Base-by-base conservation (phyloP, 2,113 vertebrate species). In the Thunnus thynnus region DNA sequence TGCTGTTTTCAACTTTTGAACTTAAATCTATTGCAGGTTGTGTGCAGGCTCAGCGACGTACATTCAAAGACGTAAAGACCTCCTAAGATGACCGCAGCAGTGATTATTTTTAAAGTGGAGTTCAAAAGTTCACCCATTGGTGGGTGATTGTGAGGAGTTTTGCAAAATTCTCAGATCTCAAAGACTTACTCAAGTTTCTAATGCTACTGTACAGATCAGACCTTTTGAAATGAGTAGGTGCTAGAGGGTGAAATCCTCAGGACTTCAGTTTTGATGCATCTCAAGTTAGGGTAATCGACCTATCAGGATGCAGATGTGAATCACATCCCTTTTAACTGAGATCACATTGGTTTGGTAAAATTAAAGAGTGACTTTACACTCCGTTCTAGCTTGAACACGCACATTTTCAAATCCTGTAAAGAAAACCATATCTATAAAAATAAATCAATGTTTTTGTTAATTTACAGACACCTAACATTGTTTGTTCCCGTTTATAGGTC, bases 51-150 rank as follows among this genome's bases (percentile, higher is more conserved):
- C 58, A 51, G 41, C 25, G 2, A 52, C 51, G 36, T 47, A 61
- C 72, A 83, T 13, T 78, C 18, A 82, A 72, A 58, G 76, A 48
- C 0, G 2, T n/a, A 36, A 70, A 80, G 50, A 18, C 46, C 2
- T 22, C 1, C 7, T 32, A 18, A 74, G 55, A 67, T 16, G 7
- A 9, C 51, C 0, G 0, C 25, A 18, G 51, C 13, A 1, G 27
- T 41, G 61, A 67, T 22, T 73, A 62, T 63, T 56, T 30, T 72
- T 74, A 41, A 58, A 77, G 70, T 20, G 20, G 41, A 13, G 27
- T 65, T 77, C 10, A 5, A 56, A 74, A 32, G 83, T 71, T 80
- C 22, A 63, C 5, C 17, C 17, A n/a, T 4, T 22, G 62, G 41
- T 51, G 63, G 17, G n/a, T 48, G 61, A 72, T 54, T 57, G 18